phyloP scores from a whole-genome alignment of 2,888 invertebrate species.

The Orchesella flavescens region DNA sequence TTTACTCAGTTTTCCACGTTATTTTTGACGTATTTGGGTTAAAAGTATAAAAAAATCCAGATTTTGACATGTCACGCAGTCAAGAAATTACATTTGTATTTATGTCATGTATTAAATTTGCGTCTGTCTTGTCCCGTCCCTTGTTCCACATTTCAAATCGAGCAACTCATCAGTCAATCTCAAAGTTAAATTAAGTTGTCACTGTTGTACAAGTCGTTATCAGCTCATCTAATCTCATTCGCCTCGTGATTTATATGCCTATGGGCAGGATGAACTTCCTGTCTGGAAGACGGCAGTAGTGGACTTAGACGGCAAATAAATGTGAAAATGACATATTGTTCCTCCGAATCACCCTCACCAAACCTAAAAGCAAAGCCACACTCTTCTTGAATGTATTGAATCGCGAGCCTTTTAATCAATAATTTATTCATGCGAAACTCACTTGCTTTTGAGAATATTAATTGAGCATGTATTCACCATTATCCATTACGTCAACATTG shows the following conservation, averaged over 20 bases:
- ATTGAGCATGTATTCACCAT: conserved; percentile 30
- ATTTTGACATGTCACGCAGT: conserved; percentile 3
- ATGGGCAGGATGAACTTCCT: conserved; percentile 32
- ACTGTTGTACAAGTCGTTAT: conserved; percentile 25
- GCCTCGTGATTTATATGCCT: conserved; percentile 30
- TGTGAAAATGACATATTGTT: too few species aligned
- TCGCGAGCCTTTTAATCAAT: conserved; percentile 13
- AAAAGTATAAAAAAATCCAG: too few species aligned
- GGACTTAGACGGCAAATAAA: neutral
- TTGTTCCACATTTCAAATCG: conserved; percentile 18
- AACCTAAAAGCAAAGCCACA: neutral
- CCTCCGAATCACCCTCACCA: too few species aligned
- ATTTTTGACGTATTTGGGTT: too few species aligned
- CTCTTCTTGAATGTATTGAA: too few species aligned
- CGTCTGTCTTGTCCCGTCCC: too few species aligned
- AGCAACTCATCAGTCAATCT: conserved; percentile 46
- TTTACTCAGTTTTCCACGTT: too few species aligned
- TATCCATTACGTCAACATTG: neutral
- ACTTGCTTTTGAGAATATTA: conserved; percentile 43
- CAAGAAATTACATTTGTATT: too few species aligned
- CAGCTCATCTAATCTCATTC: conserved; percentile 40
- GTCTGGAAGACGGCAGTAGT: neutral
- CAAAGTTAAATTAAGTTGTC: conserved; percentile 55
- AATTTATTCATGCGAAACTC: conserved; percentile 17
- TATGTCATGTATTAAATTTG: too few species aligned